phyloP scores from a whole-genome alignment of 2,797 vertebrate species.

The Enteromius paludinosus region DNA sequence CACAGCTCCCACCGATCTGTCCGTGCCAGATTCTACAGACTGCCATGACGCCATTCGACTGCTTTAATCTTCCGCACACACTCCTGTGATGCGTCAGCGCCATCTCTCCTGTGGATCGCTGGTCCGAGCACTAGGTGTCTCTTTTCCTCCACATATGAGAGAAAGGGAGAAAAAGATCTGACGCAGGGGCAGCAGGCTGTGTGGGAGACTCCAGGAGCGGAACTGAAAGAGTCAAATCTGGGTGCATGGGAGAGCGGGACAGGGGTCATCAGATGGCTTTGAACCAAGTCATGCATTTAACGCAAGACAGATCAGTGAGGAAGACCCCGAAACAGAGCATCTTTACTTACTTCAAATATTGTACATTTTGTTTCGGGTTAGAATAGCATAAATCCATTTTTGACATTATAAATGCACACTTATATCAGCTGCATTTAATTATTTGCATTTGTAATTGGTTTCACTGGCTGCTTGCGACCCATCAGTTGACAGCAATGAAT shows the following conservation, averaged over 20 bases:
- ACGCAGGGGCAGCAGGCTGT: constrained; percentile 33
- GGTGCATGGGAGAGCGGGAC: constrained; percentile 33
- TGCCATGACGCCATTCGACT: background rate
- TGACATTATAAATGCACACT: background rate
- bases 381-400: background rate
- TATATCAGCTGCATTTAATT: background rate
- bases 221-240: background rate
- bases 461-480: background rate
- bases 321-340: background rate
- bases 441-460: background rate
- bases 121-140: constrained; percentile 76
- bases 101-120: background rate
- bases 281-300: constrained; percentile 7
- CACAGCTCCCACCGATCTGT: constrained; percentile 33
- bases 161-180: background rate
- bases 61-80: constrained; percentile 7
- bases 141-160: constrained; percentile 71
- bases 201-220: background rate
- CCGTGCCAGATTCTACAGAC: background rate
- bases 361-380: background rate
- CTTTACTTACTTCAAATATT: background rate
- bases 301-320: background rate
- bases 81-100: constrained; percentile 3
- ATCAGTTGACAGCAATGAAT: background rate
- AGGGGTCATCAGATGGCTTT: constrained; percentile 41